Percentiles rank a stretch among this genome's conserved stretches.
These are phyloP conservation scores for Dastarcus helophoroides DNA, from an alignment of 2,888 invertebrate genomes.

Conservation along the genomic window DNA sequence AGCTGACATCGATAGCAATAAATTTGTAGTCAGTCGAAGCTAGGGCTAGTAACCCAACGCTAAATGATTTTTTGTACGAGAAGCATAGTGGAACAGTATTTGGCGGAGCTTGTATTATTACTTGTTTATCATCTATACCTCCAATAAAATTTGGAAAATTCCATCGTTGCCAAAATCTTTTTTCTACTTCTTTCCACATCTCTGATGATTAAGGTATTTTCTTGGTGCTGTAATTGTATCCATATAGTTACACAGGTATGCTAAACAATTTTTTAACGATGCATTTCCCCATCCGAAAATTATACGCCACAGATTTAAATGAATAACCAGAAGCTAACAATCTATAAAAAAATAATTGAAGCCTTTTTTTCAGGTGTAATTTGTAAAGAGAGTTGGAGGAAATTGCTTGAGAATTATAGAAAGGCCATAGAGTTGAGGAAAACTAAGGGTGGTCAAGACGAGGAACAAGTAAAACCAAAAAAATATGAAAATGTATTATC, in stretches of 20 bases:
- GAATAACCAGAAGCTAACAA: background rate
- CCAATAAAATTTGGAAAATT: background rate
- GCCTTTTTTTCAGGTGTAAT: slow-evolving; percentile 2
- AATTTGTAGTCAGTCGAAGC: background rate
- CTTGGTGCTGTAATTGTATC: background rate
- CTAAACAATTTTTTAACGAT: background rate
- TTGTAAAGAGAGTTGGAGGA: slow-evolving; percentile 1
- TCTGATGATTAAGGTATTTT: background rate
- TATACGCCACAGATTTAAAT: background rate
- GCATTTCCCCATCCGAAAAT: background rate
- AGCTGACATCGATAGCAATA: background rate
- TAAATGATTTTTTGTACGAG: background rate
- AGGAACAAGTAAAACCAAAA: slow-evolving; percentile 1
- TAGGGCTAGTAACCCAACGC: background rate
- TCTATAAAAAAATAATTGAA: background rate
- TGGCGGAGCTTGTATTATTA: background rate
- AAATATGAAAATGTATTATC: slow-evolving; percentile 2
- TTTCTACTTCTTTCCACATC: background rate
- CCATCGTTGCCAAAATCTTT: slow-evolving; percentile 1
- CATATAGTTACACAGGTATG: background rate
- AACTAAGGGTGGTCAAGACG: background rate
- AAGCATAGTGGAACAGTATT: background rate
- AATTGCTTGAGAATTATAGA: slow-evolving; percentile 3
- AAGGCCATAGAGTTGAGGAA: slow-evolving; percentile 2
- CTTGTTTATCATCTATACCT: background rate